phyloP scores from a whole-genome alignment of 1,140 invertebrate genomes.

The Druon quercuslanigerum region DNA sequence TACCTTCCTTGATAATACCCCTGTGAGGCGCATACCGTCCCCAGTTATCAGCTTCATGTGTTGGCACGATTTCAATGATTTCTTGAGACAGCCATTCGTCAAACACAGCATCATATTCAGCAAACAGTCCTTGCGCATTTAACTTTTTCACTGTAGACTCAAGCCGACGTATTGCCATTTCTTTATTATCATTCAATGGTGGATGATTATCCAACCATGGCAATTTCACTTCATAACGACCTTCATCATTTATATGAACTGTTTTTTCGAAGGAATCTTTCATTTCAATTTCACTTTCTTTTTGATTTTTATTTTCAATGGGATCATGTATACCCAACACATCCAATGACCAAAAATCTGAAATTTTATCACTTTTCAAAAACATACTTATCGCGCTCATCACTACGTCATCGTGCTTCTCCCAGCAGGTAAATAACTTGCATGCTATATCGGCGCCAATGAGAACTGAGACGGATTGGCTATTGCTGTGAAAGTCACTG shows the following conservation, averaged over 20 bases:
- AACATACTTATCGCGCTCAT: too few species aligned
- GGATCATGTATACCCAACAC: too few species aligned
- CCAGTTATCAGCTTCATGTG: not conserved
- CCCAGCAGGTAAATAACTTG: too few species aligned
- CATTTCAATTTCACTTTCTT: too few species aligned
- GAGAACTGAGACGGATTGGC: too few species aligned
- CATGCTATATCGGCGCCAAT: too few species aligned
- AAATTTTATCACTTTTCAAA: too few species aligned
- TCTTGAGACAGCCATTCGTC: slow-evolving; percentile 38
- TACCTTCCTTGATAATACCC: slow-evolving; percentile 42
- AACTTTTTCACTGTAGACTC: not conserved
- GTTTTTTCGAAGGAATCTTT: too few species aligned
- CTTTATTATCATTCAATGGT: slow-evolving; percentile 28
- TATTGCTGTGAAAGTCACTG: too few species aligned
- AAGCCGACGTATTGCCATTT: not conserved
- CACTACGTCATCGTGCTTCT: too few species aligned
- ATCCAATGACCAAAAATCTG: too few species aligned
- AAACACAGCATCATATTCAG: slow-evolving; percentile 41
- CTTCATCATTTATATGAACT: slow-evolving; percentile 44
- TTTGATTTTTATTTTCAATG: slow-evolving; percentile 52
- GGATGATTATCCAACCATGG: slow-evolving; percentile 50
- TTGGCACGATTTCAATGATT: slow-evolving; percentile 46
- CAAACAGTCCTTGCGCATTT: not conserved
- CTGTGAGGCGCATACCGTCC: slow-evolving; percentile 43
- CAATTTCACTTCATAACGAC: too few species aligned